Evolutionary conservation across 2,113 vertebrate species (phyloP), one percentile per base, ranked within the genome.

Genomic region (Zosterops borbonicus): DNA sequence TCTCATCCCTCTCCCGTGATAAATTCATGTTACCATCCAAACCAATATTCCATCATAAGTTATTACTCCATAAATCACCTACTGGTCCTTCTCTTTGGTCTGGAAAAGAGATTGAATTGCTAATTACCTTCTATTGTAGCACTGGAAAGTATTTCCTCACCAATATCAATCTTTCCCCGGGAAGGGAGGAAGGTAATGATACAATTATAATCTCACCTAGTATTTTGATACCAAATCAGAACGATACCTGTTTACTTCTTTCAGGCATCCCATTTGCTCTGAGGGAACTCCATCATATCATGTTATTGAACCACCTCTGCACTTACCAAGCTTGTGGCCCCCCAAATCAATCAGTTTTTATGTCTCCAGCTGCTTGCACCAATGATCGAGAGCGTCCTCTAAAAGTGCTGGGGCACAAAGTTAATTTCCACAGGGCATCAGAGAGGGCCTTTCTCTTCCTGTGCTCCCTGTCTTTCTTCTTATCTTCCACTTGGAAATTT

Each of bases 21-120:
- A 75, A 86, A 89, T 82, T 83, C 59, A 52, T 2, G 3, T 90
- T 91, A 89, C 35, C 37, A 67, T 64, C 77, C 24, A 74, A 93
- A 58, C 24, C 41, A 89, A 89, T 91, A 95, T 62, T 91, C 79
- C 5, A 74, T 92, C 41, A 29, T 19, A 53, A 90, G 62, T 93
- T 96, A 92, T 96, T 91, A 85, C 56, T 27, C 47, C 41, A 47
- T 88, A 91, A 78, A 11, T 96, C 58, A 75, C 44, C 49, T 65
- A 42, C 25, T 16, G 68, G 89, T 82, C 67, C 28, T 83, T 90
- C 91, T 87, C 76, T 65, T 89, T 50, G 35, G 28, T 91, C 62
- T 87, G 71, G 49, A 94, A 91, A 91, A 86, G 64, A 87, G 70
- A 83, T 77, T 88, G 87, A 63, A 89, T 90, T 92, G 53, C 49